These are phyloP conservation scores for Dromius quadrimaculatus DNA, from an alignment of 2,888 invertebrate genomes.

Conservation along the genomic window DNA sequence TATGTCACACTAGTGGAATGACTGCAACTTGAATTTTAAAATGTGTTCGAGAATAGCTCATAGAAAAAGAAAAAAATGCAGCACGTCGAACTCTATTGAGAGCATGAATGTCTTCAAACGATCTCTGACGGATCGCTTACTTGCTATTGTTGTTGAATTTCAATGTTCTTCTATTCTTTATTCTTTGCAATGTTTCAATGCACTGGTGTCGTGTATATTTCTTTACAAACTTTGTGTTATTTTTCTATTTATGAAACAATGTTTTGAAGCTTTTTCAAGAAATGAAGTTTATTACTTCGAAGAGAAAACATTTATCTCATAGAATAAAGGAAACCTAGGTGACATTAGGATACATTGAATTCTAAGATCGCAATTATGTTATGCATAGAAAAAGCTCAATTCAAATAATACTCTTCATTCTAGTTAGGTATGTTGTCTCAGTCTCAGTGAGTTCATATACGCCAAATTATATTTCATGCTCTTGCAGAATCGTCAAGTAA, in stretches of 20 bases:
- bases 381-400: too few relatives aligned
- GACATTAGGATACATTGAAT: too few relatives aligned
- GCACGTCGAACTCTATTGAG: too few relatives aligned
- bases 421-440: too few relatives aligned
- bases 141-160: conserved; percentile 8
- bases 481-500: conserved; percentile 16
- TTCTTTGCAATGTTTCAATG: neutral
- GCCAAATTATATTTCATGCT: conserved; percentile 13
- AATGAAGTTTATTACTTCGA: neutral
- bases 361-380: too few relatives aligned
- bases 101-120: too few relatives aligned
- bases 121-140: conserved; percentile 46
- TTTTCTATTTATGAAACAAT: conserved; percentile 21
- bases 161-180: too few relatives aligned
- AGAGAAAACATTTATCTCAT: too few relatives aligned
- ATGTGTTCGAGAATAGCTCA: conserved; percentile 49
- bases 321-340: too few relatives aligned
- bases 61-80: conserved; percentile 43
- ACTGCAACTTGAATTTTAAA: conserved; percentile 44
- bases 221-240: conserved; percentile 10
- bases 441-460: too few relatives aligned
- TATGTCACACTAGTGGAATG: conserved; percentile 12
- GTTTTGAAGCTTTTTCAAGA: neutral
- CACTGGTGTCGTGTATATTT: conserved; percentile 17
- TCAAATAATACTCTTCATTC: too few relatives aligned